These are phyloP conservation scores for Drosophila sechellia DNA, from an alignment of 1,140 invertebrate genomes.

Conservation along the genomic window DNA sequence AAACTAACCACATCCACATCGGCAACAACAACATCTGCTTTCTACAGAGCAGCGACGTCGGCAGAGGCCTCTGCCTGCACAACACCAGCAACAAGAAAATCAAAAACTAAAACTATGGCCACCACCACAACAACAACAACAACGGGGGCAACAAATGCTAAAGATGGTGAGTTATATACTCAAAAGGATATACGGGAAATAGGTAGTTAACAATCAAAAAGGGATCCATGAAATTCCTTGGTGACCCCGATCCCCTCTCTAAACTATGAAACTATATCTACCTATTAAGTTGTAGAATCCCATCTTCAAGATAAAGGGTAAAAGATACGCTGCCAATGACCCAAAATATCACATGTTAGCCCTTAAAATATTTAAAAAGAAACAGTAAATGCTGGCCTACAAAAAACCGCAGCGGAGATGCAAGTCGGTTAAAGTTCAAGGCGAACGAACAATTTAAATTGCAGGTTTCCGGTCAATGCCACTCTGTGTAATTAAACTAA, in stretches of 20 bases:
- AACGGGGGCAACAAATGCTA: constrained; percentile 60
- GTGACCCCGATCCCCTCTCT: not conserved
- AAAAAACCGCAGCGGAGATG: constrained; percentile 14
- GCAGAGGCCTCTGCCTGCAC: constrained; percentile 63
- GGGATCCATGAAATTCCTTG: not conserved
- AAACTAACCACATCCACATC: constrained; percentile 49
- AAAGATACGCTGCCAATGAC: not conserved
- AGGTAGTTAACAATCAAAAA: not conserved
- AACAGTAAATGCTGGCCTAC: constrained; percentile 29
- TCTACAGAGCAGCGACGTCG: constrained; percentile 62
- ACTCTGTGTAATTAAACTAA: constrained; percentile 1
- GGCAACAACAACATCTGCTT: constrained; percentile 56
- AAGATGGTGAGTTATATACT: constrained; percentile 71
- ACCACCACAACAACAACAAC: constrained; percentile 59
- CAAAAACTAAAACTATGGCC: constrained; percentile 55
- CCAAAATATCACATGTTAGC: not conserved
- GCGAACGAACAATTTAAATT: constrained; percentile 1
- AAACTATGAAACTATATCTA: not conserved
- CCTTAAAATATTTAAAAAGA: not conserved
- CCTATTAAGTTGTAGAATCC: too few relatives aligned
- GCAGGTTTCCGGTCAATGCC: not conserved
- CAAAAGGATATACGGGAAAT: not conserved
- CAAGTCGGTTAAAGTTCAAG: constrained; percentile 39
- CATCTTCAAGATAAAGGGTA: too few relatives aligned
- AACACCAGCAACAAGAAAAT: constrained; percentile 57